phyloP scores from a whole-genome alignment of 1,140 invertebrate species.

The Cotesia glomerata region DNA sequence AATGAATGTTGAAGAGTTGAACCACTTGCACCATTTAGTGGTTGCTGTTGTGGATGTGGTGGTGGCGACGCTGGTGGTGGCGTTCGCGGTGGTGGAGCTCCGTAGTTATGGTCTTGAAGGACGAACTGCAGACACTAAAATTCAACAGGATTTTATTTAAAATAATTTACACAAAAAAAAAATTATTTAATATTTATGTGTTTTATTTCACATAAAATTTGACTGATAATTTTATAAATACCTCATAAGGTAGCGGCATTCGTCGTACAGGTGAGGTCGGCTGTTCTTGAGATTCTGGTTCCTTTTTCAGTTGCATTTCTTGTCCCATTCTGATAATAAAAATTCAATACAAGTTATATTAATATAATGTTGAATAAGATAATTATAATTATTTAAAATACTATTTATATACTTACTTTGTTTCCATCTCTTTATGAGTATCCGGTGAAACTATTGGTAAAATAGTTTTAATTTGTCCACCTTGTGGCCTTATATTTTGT shows the following conservation, averaged over 20 bases:
- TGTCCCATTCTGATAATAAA: conserved; percentile 44
- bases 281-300: conserved; percentile 42
- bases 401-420: conserved; percentile 40
- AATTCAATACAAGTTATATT: conserved; percentile 1
- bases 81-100: conserved; percentile 71
- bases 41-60: conserved; percentile 52
- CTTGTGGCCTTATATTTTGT: conserved; percentile 32
- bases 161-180: conserved; percentile 39
- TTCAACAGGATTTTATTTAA: conserved; percentile 48
- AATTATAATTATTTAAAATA: not conserved
- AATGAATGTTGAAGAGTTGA: conserved; percentile 47
- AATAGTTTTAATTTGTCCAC: conserved; percentile 52
- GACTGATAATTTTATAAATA: conserved; percentile 29
- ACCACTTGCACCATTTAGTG: conserved; percentile 52
- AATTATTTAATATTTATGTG: no score
- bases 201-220: no score
- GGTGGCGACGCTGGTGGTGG: conserved; percentile 65
- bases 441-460: conserved; percentile 42
- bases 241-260: conserved; percentile 57
- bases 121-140: conserved; percentile 70
- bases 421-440: conserved; percentile 41
- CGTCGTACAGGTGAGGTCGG: conserved; percentile 47
- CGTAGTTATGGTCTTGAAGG: conserved; percentile 85
- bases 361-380: conserved; percentile 7
- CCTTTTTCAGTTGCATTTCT: conserved; percentile 42